phyloP scores from a whole-genome alignment of 1,140 invertebrate genomes.

The Diorhabda carinulata region DNA sequence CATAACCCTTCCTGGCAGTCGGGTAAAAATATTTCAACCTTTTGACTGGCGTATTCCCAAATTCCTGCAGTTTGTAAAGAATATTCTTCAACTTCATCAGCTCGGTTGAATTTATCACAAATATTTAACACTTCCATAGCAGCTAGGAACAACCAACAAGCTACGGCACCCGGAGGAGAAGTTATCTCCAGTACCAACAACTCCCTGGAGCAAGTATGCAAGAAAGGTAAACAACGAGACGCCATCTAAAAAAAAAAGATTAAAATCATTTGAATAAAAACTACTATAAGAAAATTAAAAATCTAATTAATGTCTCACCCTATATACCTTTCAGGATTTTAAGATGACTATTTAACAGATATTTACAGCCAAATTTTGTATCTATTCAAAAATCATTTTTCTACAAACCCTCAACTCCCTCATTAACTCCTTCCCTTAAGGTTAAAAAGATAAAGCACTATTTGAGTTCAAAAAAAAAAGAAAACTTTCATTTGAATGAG shows the following conservation, averaged over 20 bases:
- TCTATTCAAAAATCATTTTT: too few relatives aligned
- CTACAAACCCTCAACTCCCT: too few relatives aligned
- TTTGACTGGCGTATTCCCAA: constrained; percentile 89
- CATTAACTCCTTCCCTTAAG: too few relatives aligned
- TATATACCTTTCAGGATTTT: too few relatives aligned
- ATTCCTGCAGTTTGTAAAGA: constrained; percentile 85
- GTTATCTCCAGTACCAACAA: constrained; percentile 72
- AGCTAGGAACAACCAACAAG: constrained; percentile 91
- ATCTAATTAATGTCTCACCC: not conserved
- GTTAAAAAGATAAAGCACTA: too few relatives aligned
- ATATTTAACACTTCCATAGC: constrained; percentile 83
- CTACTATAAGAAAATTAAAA: not conserved
- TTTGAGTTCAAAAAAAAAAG: too few relatives aligned
- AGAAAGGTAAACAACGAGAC: constrained; percentile 76
- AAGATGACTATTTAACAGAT: too few relatives aligned
- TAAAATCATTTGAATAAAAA: not conserved
- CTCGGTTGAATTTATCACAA: constrained; percentile 65
- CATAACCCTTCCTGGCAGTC: too few relatives aligned
- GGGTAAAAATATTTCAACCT: constrained; percentile 54
- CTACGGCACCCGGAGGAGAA: constrained; percentile 75
- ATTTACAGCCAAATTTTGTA: too few relatives aligned
- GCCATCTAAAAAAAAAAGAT: constrained; percentile 61
- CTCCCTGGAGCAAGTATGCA: constrained; percentile 83
- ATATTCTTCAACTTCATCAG: constrained; percentile 69
- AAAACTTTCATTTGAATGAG: too few relatives aligned